phyloP scores from a whole-genome alignment of 1,140 invertebrate species.

The Tetramorium simillimum region DNA sequence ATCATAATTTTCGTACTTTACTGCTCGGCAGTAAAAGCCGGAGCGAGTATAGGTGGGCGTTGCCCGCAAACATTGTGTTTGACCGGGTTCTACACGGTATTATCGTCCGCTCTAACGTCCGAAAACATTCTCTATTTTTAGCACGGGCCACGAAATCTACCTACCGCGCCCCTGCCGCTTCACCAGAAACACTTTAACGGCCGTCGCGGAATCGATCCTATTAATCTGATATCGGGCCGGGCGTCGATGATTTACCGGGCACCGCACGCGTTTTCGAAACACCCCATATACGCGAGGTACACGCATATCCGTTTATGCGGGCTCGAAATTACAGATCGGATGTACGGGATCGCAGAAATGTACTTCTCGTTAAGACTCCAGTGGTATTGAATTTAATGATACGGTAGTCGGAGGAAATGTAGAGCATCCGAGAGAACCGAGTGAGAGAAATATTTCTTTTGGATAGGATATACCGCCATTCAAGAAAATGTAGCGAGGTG shows the following conservation, averaged over 20 bases:
- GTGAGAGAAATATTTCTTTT: conserved; percentile 1
- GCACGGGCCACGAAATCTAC: conserved; percentile 52
- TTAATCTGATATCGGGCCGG: conserved; percentile 30
- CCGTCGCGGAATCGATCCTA: conserved; percentile 5
- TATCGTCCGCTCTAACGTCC: conserved; percentile 61
- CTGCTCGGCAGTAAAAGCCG: conserved; percentile 78
- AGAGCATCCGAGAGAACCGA: conserved; percentile 19
- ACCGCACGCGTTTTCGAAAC: neutral
- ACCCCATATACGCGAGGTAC: conserved; percentile 3
- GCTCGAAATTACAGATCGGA: conserved; percentile 69
- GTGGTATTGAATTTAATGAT: conserved; percentile 57
- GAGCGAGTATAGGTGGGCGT: conserved; percentile 78
- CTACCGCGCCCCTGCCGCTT: conserved; percentile 29
- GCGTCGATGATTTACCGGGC: neutral
- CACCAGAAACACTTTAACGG: conserved; percentile 2
- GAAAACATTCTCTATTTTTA: conserved; percentile 78
- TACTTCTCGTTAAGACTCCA: conserved; percentile 60
- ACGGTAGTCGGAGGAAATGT: conserved; percentile 36
- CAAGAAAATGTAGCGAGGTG: conserved; percentile 9
- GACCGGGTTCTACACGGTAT: conserved; percentile 74
- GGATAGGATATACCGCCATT: neutral
- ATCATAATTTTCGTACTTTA: conserved; percentile 82
- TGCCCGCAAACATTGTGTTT: conserved; percentile 80
- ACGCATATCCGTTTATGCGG: conserved; percentile 62
- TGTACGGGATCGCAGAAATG: conserved; percentile 60